Evolutionary conservation across 2,888 invertebrate species (phyloP), one percentile per base, ranked within the genome.

Genomic region (Norana najaformis): DNA sequence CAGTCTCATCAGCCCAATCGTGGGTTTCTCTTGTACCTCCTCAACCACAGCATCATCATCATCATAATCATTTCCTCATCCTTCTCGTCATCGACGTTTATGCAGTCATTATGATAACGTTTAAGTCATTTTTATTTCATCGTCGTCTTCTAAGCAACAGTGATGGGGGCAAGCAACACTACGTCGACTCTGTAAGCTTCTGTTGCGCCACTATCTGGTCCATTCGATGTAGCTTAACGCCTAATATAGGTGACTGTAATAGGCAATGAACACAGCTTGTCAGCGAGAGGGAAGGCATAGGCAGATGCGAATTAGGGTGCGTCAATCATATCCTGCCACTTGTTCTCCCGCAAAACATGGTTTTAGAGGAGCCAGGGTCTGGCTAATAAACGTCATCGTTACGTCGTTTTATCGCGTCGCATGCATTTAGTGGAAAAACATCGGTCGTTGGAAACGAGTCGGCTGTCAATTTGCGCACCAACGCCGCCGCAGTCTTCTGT

Each of bases 381-480:
- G 69, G 69, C 69, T 69, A 69, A 69, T 69, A 69, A 69, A 69
- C 69, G 69, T 69, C 69, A 69, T 69, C 69, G n/a, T 69, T 69
- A 69, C 11, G 69, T 30, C 69, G 69, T 69, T 69, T 69, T 69
- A 69, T 69, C 69, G n/a, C 69, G 69, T 69, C 69, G n/a, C 69
- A 69, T n/a, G 69, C 69, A 69, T 69, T 69, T 69, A 69, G 30
- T n/a, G 69, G n/a, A 30, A 69, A 30, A 69, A n/a, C 69, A 69
- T 30, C 69, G 69, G 30, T 69, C 69, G 30, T 69, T 69, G 69
- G n/a, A 69, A 69, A 69, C 69, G 69, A 69, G 69, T 69, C 69
- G 69, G 69, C 69, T 30, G 69, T n/a, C 69, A 69, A 69, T 69
- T 69, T 69, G 69, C n/a, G n/a, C 30, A n/a, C 11, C 69, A n/a